Conservation (phyloP, 2,888 invertebrate genomes). For the Pelosia muscerda region DNA sequence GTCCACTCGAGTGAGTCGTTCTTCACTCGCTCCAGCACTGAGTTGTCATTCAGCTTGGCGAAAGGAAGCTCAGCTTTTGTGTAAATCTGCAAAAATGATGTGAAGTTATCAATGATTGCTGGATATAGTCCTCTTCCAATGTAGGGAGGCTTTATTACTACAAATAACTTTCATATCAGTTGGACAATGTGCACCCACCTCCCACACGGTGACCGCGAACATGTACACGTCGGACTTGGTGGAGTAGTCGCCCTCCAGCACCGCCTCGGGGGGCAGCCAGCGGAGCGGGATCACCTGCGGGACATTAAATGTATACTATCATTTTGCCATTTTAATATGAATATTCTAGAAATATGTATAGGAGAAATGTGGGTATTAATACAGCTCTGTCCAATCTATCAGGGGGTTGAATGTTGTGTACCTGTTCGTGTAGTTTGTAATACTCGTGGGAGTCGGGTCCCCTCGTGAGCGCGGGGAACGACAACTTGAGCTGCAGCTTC, state of each 20-base stretch:
- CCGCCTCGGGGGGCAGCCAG: constrained; percentile 96
- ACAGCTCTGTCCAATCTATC: no score
- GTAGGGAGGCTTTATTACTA: no score
- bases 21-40: constrained; percentile 89
- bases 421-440: constrained; percentile 93
- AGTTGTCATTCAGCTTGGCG: constrained; percentile 91
- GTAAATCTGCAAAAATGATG: constrained; percentile 80
- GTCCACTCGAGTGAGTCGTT: constrained; percentile 90
- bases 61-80: constrained; percentile 83
- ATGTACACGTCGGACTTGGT: constrained; percentile 97
- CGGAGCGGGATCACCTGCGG: constrained; percentile 92
- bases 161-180: no score
- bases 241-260: constrained; percentile 95
- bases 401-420: no score
- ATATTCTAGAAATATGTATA: no score
- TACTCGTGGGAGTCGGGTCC: constrained; percentile 97
- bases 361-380: no score
- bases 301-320: not conserved
- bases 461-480: constrained; percentile 91
- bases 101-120: no score
- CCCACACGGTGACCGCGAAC: constrained; percentile 96
- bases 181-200: constrained; percentile 85
- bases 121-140: no score
- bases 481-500: constrained; percentile 93
- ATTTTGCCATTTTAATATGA: no score